Evolutionary conservation across 2,888 invertebrate species (phyloP), one percentile per base, ranked within the genome.

Genomic region (Cheilosia impressa): DNA sequence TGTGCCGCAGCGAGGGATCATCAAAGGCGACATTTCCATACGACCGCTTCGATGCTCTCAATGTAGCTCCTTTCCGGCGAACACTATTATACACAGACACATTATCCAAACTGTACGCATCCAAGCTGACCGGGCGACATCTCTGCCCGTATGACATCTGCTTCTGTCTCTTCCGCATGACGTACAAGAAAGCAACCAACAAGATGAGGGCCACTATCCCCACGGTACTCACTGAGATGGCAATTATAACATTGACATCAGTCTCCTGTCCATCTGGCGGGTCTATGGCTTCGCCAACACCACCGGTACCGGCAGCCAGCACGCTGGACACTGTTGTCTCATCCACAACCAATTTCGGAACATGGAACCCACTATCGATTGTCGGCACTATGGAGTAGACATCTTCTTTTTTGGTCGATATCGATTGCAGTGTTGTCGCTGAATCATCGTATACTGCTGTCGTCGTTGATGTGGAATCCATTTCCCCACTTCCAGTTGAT

Each of bases 11-110:
- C 94, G 81, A 95, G 4, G 97, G 96, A 93, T 97, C 97, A 91
- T 97, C 97, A 90, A 97, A 98, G 1, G 97, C 97, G 2, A 97
- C 96, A 93, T 98, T 98, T 34, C 97, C 97, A 90, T 97, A 98
- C 66, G 97, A 97, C 79, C 97, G 93, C 91, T 97, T 97, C 65
- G 97, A 97, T 65, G 95, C 94, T 45, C 97, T 93, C 15, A 94
- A 92, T 76, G 95, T 95, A 91, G 96, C 96, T 43, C 95, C 95
- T 91, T 97, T 97, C 87, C 97, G 93, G 79, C 97, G 94, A 0
- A 97, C 96, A 89, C 95, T 95, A 89, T 95, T 95, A 90, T 95
- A 94, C 5, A 97, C 96, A 6, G 97, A 97, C 31, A 97, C 96
- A 91, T 97, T 97, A 93, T 97, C 98, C 91, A 98, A 93, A 89